These are phyloP conservation scores for Eucera pruinosa DNA, from an alignment of 2,888 invertebrate genomes.

Conservation along the genomic window DNA sequence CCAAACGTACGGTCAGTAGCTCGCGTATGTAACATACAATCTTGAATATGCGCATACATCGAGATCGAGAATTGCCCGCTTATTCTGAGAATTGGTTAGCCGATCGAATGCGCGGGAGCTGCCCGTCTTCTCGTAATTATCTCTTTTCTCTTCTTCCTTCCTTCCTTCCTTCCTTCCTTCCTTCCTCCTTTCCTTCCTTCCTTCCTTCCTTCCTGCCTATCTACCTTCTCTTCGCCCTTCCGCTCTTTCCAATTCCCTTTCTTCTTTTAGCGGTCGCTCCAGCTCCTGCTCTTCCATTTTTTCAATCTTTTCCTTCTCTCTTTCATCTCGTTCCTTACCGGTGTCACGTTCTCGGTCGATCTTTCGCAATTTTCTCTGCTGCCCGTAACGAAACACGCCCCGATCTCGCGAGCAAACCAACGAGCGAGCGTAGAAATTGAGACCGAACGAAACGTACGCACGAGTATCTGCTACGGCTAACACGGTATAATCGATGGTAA, in stretches of 20 bases:
- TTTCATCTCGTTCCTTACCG: not conserved
- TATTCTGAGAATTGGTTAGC: slow-evolving; percentile 82
- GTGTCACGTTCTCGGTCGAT: not conserved
- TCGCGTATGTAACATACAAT: slow-evolving; percentile 84
- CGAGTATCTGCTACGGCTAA: not conserved
- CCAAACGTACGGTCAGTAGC: slow-evolving; percentile 80
- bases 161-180: slow-evolving; percentile 67
- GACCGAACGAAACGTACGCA: slow-evolving; percentile 10
- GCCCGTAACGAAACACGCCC: slow-evolving; percentile 4
- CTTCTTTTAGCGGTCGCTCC: not conserved
- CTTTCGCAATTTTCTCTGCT: not conserved
- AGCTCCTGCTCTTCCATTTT: not conserved
- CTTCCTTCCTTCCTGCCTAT: not conserved
- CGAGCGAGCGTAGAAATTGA: not conserved
- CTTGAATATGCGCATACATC: slow-evolving; percentile 84
- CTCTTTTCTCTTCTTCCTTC: slow-evolving; percentile 75
- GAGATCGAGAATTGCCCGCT: slow-evolving; percentile 77
- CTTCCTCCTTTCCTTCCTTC: slow-evolving; percentile 12
- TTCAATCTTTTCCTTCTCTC: not conserved
- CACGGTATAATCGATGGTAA: slow-evolving; percentile 29
- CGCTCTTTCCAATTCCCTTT: slow-evolving; percentile 1
- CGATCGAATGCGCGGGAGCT: slow-evolving; percentile 83
- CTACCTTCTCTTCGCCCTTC: not conserved
- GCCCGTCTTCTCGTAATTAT: slow-evolving; percentile 83
- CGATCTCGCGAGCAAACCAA: not conserved